Conservation (phyloP, 1,140 invertebrate genomes). For the Mamestra configurata region DNA sequence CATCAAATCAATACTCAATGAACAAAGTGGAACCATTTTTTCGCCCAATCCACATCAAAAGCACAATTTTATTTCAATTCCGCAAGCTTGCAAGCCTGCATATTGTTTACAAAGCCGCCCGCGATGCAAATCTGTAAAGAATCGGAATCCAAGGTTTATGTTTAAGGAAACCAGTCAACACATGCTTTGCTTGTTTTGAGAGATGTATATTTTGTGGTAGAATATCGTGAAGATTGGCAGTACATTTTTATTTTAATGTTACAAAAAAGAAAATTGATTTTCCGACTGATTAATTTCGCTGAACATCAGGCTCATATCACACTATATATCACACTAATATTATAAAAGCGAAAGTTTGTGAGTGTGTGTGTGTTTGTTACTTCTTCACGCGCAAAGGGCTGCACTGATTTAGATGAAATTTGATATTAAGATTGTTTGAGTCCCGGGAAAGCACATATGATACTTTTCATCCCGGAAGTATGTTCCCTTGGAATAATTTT, state of each 20-base stretch:
- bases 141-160: not conserved
- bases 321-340: too few species aligned
- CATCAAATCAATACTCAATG: not conserved
- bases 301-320: not conserved
- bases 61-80: not conserved
- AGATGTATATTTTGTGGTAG: not conserved
- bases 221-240: not conserved
- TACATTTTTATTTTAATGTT: not conserved
- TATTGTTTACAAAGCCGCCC: constrained; percentile 18
- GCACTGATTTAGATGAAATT: too few species aligned
- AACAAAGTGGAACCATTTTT: not conserved
- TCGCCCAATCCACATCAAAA: not conserved
- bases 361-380: too few species aligned
- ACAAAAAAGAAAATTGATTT: not conserved
- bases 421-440: too few species aligned
- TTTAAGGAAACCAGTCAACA: constrained; percentile 9
- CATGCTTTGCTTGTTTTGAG: constrained; percentile 2
- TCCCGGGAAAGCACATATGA: too few species aligned
- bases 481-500: too few species aligned
- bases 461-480: too few species aligned
- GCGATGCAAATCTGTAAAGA: constrained; percentile 25
- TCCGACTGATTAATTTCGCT: too few species aligned
- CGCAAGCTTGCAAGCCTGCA: not conserved
- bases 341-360: too few species aligned
- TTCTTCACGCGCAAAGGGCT: too few species aligned